A percentile compares a stretch with the other conserved stretches of the same genome.
Evolutionary conservation across 2,888 invertebrate species (phyloP).

Genomic region (Dione vanillae): DNA sequence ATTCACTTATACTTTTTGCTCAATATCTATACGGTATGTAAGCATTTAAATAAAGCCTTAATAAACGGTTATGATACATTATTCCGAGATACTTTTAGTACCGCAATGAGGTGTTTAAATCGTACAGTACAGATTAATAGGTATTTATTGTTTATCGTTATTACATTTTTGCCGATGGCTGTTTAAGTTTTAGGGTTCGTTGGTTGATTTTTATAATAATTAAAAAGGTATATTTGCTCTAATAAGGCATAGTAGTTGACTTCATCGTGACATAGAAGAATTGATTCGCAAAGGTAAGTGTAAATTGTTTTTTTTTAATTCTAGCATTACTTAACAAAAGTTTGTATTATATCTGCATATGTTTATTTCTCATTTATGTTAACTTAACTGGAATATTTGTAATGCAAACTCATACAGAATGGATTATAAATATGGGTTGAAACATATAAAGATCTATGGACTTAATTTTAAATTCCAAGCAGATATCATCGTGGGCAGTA

Average conservation of each 20-base stretch:
- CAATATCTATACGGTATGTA: slow-evolving; percentile 5
- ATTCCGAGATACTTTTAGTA: slow-evolving; percentile 20
- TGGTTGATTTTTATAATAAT: neutral
- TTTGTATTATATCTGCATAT: no score
- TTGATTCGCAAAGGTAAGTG: no score
- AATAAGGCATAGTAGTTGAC: no score
- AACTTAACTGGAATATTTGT: no score
- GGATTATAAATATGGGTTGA: no score
- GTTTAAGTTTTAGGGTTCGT: neutral
- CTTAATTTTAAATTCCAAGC: neutral
- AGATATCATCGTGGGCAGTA: slow-evolving; percentile 1
- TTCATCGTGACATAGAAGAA: no score
- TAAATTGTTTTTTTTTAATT: no score
- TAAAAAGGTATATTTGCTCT: neutral
- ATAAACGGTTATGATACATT: slow-evolving; percentile 29
- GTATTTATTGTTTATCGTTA: slow-evolving; percentile 16
- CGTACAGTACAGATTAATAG: neutral
- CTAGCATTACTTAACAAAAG: no score
- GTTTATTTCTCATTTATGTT: no score
- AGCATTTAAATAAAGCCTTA: slow-evolving; percentile 29
- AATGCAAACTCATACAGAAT: no score
- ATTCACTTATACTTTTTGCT: slow-evolving; percentile 21
- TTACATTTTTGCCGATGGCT: slow-evolving; percentile 12
- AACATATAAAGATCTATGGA: no score
- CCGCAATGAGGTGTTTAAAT: slow-evolving; percentile 25